Conservation (phyloP, 2,797 vertebrate genomes). For the Orientallactaga sibirica region DNA sequence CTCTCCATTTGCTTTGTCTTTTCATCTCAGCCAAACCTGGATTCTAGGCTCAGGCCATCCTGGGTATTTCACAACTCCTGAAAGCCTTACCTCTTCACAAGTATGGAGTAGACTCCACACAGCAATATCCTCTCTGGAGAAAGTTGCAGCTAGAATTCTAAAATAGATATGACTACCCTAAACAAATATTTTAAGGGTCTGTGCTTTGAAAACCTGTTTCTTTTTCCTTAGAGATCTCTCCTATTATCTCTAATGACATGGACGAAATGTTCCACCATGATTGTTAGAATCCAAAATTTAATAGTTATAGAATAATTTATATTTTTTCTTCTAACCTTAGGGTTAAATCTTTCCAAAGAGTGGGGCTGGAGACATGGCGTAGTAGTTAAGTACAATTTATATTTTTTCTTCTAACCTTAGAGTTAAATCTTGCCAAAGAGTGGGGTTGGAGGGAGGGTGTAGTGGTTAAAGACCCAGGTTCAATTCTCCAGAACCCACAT, state of each 20-base stretch:
- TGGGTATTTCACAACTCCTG: background rate
- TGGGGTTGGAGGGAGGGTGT: too few relatives aligned
- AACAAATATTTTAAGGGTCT: background rate
- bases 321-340: background rate
- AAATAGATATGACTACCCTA: background rate
- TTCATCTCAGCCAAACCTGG: background rate
- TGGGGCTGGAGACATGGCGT: too few relatives aligned
- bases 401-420: background rate
- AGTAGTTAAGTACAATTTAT: background rate
- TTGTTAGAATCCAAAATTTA: background rate
- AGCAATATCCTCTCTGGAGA: background rate
- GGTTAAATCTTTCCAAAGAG: slow-evolving; percentile 30
- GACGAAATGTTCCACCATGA: background rate
- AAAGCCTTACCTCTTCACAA: background rate
- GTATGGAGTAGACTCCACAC: background rate
- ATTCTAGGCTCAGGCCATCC: background rate
- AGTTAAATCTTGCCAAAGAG: slow-evolving; percentile 31
- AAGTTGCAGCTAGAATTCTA: background rate
- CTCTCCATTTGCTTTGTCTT: background rate
- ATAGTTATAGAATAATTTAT: slow-evolving; percentile 50
- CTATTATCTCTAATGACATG: background rate
- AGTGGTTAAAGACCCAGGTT: too few relatives aligned
- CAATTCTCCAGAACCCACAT: too few relatives aligned
- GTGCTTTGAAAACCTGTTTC: slow-evolving; percentile 32
- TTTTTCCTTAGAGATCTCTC: background rate